Evolutionary conservation across 2,888 invertebrate genomes (phyloP).

Genomic region (Lepas anatifera): DNA sequence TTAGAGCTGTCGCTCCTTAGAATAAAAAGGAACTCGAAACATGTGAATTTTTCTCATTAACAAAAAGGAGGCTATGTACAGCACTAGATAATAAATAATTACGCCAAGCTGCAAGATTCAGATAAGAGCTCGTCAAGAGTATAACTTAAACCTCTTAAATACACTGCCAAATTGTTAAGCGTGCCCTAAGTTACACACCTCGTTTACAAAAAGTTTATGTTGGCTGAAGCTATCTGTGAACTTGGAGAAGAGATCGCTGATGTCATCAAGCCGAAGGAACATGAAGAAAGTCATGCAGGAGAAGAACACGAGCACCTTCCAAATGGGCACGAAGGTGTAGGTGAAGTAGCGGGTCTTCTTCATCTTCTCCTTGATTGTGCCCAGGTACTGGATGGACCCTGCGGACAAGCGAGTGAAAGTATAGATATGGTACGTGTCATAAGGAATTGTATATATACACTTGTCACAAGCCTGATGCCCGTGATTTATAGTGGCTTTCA

Average conservation of each 20-base stretch:
- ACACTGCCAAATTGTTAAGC: neutral
- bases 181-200: neutral
- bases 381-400: constrained; percentile 31
- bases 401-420: neutral
- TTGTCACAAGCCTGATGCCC: too few relatives aligned
- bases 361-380: constrained; percentile 43
- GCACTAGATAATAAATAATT: too few relatives aligned
- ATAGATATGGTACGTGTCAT: neutral
- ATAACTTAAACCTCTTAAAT: too few relatives aligned
- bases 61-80: too few relatives aligned
- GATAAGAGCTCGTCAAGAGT: too few relatives aligned
- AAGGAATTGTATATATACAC: too few relatives aligned
- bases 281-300: constrained; percentile 48
- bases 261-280: constrained; percentile 29
- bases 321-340: constrained; percentile 56
- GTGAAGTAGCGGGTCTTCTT: constrained; percentile 53
- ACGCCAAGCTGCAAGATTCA: too few relatives aligned
- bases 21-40: too few relatives aligned
- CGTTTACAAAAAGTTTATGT: constrained; percentile 41
- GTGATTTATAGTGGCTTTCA: too few relatives aligned
- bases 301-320: constrained; percentile 65
- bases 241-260: constrained; percentile 55
- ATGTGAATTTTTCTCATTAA: too few relatives aligned
- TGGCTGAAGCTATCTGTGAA: constrained; percentile 60
- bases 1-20: too few relatives aligned